A percentile compares a stretch with the other conserved stretches of the same genome.
These are phyloP conservation scores for Astreopora myriophthalma DNA, from an alignment of 64 coral and sea anemone genomes.

Conservation along the genomic window DNA sequence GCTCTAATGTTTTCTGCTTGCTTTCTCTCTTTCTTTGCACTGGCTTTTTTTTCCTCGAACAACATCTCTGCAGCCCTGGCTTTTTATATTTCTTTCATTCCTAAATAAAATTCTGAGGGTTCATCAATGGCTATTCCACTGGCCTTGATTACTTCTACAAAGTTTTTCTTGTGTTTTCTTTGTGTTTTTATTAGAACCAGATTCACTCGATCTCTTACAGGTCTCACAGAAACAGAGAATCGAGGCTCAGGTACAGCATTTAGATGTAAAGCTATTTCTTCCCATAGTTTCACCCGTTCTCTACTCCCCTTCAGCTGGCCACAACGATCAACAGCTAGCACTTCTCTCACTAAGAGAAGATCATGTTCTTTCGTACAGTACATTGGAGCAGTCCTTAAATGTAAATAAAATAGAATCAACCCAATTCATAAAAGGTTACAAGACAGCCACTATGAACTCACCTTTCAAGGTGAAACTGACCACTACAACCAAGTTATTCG, in stretches of 20 bases:
- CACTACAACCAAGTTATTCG: no score
- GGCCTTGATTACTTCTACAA: no score
- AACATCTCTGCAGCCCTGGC: not conserved
- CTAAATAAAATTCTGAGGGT: no score
- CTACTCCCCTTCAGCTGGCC: no score
- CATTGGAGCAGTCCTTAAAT: not conserved
- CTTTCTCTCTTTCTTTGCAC: constrained; percentile 23
- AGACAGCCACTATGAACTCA: not conserved
- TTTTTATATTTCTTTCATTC: not conserved
- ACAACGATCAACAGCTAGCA: constrained; percentile 21
- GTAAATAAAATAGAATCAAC: not conserved
- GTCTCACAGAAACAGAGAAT: not conserved
- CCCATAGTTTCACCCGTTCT: not conserved
- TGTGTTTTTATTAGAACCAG: constrained; percentile 10
- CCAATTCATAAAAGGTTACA: not conserved
- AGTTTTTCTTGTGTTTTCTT: no score
- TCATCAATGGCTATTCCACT: no score
- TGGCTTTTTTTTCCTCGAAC: constrained; percentile 9
- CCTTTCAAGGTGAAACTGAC: no score
- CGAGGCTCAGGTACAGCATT: not conserved
- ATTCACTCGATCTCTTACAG: not conserved
- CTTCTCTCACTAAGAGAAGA: not conserved
- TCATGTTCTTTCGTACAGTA: not conserved
- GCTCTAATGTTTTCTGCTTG: constrained; percentile 14
- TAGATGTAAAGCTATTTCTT: not conserved